Percentiles rank a stretch among this genome's conserved stretches.
phyloP scores from a whole-genome alignment of 2,888 invertebrate species.

The Drosophila robusta region DNA sequence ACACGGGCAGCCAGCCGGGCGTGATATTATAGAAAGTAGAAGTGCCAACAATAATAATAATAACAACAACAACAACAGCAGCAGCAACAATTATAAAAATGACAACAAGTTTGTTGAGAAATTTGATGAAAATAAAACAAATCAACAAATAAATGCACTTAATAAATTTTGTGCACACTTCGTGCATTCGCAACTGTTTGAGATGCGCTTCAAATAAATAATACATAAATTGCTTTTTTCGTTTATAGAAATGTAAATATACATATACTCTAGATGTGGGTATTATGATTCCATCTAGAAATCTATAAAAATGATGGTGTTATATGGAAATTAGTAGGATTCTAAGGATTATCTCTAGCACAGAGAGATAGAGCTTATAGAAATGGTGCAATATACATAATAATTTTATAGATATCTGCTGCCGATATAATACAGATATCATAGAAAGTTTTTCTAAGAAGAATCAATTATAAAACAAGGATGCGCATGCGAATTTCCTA shows the following conservation, averaged over 20 bases:
- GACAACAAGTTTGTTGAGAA: conserved; percentile 38
- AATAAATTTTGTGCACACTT: conserved; percentile 35
- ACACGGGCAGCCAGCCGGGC: conserved; percentile 27
- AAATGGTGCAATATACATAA: too few species aligned
- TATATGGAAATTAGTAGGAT: too few species aligned
- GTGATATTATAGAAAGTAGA: conserved; percentile 57
- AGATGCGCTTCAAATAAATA: neutral
- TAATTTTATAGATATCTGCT: too few species aligned
- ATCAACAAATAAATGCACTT: conserved; percentile 31
- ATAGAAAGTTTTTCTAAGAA: too few species aligned
- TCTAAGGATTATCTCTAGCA: too few species aligned
- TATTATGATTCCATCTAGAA: neutral
- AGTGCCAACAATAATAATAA: conserved; percentile 47
- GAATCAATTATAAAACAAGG: too few species aligned
- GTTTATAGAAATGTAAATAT: neutral
- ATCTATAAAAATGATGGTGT: too few species aligned
- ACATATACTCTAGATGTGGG: neutral
- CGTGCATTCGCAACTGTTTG: conserved; percentile 3
- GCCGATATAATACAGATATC: too few species aligned
- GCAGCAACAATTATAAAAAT: conserved; percentile 20
- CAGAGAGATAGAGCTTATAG: too few species aligned
- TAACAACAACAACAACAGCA: conserved; percentile 17
- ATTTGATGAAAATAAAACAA: conserved; percentile 40
- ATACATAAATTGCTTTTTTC: conserved; percentile 9
- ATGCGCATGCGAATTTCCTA: neutral